These are phyloP conservation scores for Cheilosia pagana DNA, from an alignment of 2,888 invertebrate species.

Conservation along the genomic window DNA sequence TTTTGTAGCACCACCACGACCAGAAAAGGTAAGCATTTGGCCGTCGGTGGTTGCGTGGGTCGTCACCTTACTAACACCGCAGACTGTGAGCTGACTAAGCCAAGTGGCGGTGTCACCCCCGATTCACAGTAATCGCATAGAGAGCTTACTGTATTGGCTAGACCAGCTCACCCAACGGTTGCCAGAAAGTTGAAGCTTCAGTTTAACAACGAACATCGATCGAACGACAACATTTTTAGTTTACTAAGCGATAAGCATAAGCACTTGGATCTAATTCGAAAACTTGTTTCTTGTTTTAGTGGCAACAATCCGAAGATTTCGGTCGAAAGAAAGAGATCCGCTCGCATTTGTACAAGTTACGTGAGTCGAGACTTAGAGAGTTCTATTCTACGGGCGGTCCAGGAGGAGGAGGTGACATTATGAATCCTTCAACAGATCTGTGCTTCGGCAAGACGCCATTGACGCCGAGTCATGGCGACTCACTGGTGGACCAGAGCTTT, in stretches of 20 bases:
- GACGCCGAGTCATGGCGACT: conserved; percentile 87
- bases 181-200: conserved; percentile 40
- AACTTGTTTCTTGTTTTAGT: conserved; percentile 84
- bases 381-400: conserved; percentile 85
- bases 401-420: conserved; percentile 83
- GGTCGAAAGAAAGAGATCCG: conserved; percentile 94
- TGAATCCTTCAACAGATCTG: conserved; percentile 81
- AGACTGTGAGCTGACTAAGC: conserved; percentile 60
- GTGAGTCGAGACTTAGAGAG: conserved; percentile 91
- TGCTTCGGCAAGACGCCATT: conserved; percentile 83
- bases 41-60: conserved; percentile 57
- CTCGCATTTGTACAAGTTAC: conserved; percentile 92
- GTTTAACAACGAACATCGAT: conserved; percentile 71
- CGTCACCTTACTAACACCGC: conserved; percentile 37
- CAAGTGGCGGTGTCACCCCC: conserved; percentile 65
- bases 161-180: conserved; percentile 34
- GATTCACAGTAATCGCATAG: conserved; percentile 45
- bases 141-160: conserved; percentile 17
- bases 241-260: conserved; percentile 11
- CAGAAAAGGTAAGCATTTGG: conserved; percentile 73
- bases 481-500: conserved; percentile 90
- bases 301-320: conserved; percentile 94
- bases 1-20: conserved; percentile 50
- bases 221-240: conserved; percentile 61
- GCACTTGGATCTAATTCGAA: neutral